These are phyloP conservation scores for Chrysotoxum bicinctum DNA, from an alignment of 2,888 invertebrate genomes.

Conservation along the genomic window DNA sequence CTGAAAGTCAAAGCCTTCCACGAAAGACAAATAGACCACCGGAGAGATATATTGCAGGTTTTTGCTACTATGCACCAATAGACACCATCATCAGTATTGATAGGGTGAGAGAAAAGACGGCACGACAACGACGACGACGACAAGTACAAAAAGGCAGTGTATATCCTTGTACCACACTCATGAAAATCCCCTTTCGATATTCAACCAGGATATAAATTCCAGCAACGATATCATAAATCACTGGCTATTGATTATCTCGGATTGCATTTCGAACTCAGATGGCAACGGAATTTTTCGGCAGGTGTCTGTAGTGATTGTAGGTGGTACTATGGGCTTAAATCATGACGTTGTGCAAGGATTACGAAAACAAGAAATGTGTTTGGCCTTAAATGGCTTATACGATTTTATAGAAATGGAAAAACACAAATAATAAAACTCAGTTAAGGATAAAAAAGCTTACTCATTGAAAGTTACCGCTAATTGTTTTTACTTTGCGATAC, in stretches of 20 bases:
- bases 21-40: conserved; percentile 54
- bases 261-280: conserved; percentile 47
- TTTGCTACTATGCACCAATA: conserved; percentile 39
- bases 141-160: not conserved
- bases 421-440: too few species aligned
- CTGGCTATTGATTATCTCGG: conserved; percentile 58
- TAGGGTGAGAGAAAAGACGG: conserved; percentile 19
- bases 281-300: conserved; percentile 9
- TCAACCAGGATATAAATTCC: conserved; percentile 53
- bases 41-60: conserved; percentile 60
- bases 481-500: too few species aligned
- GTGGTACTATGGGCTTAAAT: not conserved
- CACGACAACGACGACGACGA: not conserved
- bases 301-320: conserved; percentile 11
- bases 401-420: too few species aligned
- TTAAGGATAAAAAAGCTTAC: too few species aligned
- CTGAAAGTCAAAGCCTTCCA: conserved; percentile 35
- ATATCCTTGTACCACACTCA: conserved; percentile 18
- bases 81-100: conserved; percentile 21
- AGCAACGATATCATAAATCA: conserved; percentile 55
- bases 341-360: not conserved
- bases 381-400: too few species aligned
- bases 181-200: conserved; percentile 34
- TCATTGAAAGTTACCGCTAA: too few species aligned
- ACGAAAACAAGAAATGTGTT: too few species aligned